These are phyloP conservation scores for Mnemiopsis leidyi DNA, from an alignment of 37 sponge, comb jelly and placozoan genomes.

Conservation along the genomic window DNA sequence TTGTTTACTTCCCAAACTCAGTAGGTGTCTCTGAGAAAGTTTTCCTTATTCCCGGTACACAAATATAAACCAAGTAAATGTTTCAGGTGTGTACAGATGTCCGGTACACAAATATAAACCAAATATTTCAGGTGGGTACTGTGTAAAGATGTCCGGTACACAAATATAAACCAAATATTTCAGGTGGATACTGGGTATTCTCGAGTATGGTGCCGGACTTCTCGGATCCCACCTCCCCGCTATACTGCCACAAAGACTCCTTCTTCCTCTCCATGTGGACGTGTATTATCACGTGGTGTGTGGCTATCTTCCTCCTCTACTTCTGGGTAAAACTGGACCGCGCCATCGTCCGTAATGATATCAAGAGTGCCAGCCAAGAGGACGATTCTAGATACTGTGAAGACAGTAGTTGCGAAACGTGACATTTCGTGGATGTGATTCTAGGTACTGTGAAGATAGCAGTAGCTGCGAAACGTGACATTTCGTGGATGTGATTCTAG, in stretches of 20 bases:
- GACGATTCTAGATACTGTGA: neutral
- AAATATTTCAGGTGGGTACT: neutral
- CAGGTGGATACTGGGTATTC: conserved; percentile 23
- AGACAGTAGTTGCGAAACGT: conserved; percentile 13
- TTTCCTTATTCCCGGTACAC: too few relatives aligned
- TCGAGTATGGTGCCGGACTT: conserved; percentile 34
- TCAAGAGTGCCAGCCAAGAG: neutral
- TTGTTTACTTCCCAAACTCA: too few relatives aligned
- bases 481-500: too few relatives aligned
- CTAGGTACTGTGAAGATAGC: too few relatives aligned
- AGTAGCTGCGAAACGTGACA: too few relatives aligned
- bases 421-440: neutral
- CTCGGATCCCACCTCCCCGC: neutral
- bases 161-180: neutral
- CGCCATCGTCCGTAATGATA: neutral
- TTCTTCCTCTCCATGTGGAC: conserved; percentile 57
- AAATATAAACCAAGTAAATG: too few relatives aligned
- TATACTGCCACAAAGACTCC: neutral
- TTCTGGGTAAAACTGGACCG: neutral
- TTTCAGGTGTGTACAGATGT: neutral
- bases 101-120: too few relatives aligned
- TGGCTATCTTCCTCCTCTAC: conserved; percentile 8
- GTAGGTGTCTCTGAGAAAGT: too few relatives aligned
- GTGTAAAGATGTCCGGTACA: neutral
- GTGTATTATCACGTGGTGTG: conserved; percentile 35